These are phyloP conservation scores for Iguana delicatissima DNA, from an alignment of 2,797 vertebrate genomes.

Conservation along the genomic window DNA sequence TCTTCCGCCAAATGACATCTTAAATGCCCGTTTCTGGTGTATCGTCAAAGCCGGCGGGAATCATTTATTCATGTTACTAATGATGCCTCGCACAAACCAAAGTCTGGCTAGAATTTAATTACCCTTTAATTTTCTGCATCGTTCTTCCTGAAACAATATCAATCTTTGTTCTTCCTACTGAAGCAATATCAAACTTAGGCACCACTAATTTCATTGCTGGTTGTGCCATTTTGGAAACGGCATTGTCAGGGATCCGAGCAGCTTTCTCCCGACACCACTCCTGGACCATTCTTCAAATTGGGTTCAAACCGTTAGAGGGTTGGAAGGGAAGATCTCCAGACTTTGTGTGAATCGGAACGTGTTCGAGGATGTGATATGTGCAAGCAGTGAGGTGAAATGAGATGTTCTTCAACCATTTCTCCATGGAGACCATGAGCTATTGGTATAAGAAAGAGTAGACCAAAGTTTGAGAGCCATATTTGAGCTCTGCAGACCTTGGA, in stretches of 20 bases:
- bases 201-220: conserved; percentile 39
- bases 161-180: conserved; percentile 48
- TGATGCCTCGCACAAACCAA: conserved; percentile 54
- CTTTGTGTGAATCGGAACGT: not conserved
- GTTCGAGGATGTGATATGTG: not conserved
- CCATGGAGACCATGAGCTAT: too few relatives aligned
- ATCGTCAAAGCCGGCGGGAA: conserved; percentile 28
- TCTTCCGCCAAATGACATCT: conserved; percentile 49
- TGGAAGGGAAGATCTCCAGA: not conserved
- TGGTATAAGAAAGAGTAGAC: too few relatives aligned
- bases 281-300: conserved; percentile 5
- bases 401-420: too few relatives aligned
- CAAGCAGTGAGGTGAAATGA: too few relatives aligned
- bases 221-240: conserved; percentile 52
- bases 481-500: too few relatives aligned
- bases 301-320: not conserved
- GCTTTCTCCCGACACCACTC: conserved; percentile 10
- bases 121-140: conserved; percentile 62
- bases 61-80: conserved; percentile 52
- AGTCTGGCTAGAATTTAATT: conserved; percentile 66
- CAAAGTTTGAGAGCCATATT: too few relatives aligned
- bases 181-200: conserved; percentile 53
- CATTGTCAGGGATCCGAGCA: conserved; percentile 35
- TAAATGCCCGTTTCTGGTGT: conserved; percentile 61
- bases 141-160: conserved; percentile 57